Evolutionary conservation across 1,140 invertebrate species (phyloP).

Genomic region (Diachasma alloeum): DNA sequence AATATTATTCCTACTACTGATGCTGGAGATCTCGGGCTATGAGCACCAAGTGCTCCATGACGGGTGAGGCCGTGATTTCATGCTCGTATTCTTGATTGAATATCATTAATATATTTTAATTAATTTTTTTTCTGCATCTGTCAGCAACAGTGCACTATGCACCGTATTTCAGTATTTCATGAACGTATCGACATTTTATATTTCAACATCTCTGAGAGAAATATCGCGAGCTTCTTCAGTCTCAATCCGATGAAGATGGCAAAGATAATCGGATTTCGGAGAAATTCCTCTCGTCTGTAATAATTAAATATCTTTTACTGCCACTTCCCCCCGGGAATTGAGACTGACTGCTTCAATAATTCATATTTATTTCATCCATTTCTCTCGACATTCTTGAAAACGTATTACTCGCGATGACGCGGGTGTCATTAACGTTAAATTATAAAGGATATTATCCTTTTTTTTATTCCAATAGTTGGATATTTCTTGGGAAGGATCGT

Average conservation of each 20-base stretch:
- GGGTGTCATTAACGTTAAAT: neutral
- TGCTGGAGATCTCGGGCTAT: neutral
- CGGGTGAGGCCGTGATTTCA: neutral
- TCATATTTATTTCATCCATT: neutral
- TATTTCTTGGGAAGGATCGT: neutral
- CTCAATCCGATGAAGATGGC: neutral
- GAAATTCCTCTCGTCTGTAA: neutral
- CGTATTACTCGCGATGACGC: neutral
- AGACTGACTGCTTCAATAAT: neutral
- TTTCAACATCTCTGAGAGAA: neutral
- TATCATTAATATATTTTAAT: neutral
- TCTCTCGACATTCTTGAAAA: neutral
- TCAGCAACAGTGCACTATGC: neutral
- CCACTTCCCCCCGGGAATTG: neutral
- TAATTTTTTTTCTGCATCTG: neutral
- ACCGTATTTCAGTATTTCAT: neutral
- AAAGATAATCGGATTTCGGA: conserved; percentile 17
- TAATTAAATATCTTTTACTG: conserved; percentile 4
- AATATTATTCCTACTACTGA: neutral
- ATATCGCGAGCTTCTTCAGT: neutral
- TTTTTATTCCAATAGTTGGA: neutral
- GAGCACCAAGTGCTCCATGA: neutral
- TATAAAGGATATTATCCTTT: neutral
- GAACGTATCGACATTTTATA: neutral
- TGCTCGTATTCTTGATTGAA: neutral